These are phyloP conservation scores for Ochotona curzoniae DNA, from an alignment of 2,113 vertebrate genomes.

Conservation along the genomic window DNA sequence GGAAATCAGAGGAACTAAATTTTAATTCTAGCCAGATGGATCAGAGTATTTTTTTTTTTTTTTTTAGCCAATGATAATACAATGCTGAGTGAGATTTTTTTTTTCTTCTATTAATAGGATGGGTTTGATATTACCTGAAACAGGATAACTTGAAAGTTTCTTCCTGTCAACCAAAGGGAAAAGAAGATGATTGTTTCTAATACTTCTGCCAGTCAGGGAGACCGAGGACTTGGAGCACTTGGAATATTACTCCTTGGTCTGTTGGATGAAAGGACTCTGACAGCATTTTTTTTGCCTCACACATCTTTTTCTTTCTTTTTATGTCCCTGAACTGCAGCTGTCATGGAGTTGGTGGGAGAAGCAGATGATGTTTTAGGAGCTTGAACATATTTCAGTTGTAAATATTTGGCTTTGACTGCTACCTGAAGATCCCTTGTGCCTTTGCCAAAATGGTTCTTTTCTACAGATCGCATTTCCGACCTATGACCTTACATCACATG, in stretches of 20 bases:
- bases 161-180: conserved; percentile 1
- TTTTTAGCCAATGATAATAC: conserved; percentile 64
- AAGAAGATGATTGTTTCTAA: neutral
- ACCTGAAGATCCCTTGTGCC: neutral
- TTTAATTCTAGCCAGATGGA: neutral
- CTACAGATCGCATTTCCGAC: neutral
- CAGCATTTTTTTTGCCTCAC: neutral
- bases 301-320: neutral
- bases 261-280: neutral
- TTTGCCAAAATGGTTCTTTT: neutral
- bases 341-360: neutral
- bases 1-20: conserved; percentile 2
- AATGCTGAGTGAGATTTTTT: conserved; percentile 63
- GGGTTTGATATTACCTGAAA: conserved; percentile 49
- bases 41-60: neutral
- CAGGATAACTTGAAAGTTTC: conserved; percentile 51
- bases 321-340: neutral
- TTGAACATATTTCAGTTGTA: neutral
- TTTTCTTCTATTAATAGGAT: conserved; percentile 53
- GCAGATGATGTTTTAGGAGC: neutral
- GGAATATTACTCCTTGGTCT: neutral
- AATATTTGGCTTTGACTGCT: neutral
- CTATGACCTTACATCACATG: neutral
- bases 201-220: neutral
- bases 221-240: neutral